Conservation (phyloP, 2,888 invertebrate genomes). For the Apocheima hispidaria region DNA sequence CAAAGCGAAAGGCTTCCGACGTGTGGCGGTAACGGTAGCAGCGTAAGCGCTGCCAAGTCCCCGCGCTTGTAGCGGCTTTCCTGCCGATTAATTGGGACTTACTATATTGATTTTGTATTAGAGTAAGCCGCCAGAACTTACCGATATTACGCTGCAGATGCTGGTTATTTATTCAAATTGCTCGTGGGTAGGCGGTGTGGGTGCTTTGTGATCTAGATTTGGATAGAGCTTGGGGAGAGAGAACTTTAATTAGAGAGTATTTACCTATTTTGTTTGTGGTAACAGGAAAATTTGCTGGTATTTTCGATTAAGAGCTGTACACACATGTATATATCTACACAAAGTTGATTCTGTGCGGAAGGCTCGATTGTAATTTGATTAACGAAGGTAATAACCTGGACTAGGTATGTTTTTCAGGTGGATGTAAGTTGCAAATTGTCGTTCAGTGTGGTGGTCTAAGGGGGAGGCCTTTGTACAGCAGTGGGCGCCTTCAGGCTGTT, state of each 20-base stretch:
- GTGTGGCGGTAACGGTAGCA: conserved; percentile 46
- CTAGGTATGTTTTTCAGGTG: too few species aligned
- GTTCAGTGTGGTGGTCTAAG: too few species aligned
- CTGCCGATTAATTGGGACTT: conserved; percentile 77
- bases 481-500: too few species aligned
- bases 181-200: conserved; percentile 6
- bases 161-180: conserved; percentile 67
- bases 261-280: too few species aligned
- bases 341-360: too few species aligned
- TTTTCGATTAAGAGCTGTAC: too few species aligned
- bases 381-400: too few species aligned
- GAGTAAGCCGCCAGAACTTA: conserved; percentile 68
- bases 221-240: not conserved
- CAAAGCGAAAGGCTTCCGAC: conserved; percentile 48
- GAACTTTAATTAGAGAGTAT: conserved; percentile 4
- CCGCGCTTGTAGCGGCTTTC: conserved; percentile 62
- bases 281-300: too few species aligned
- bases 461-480: too few species aligned
- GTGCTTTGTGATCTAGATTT: conserved; percentile 26
- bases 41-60: conserved; percentile 54
- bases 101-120: conserved; percentile 83
- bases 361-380: too few species aligned
- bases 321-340: too few species aligned
- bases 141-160: conserved; percentile 67
- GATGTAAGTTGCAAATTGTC: too few species aligned